These are phyloP conservation scores for Ailurus styani DNA, from an alignment of 2,113 vertebrate species.

Conservation along the genomic window DNA sequence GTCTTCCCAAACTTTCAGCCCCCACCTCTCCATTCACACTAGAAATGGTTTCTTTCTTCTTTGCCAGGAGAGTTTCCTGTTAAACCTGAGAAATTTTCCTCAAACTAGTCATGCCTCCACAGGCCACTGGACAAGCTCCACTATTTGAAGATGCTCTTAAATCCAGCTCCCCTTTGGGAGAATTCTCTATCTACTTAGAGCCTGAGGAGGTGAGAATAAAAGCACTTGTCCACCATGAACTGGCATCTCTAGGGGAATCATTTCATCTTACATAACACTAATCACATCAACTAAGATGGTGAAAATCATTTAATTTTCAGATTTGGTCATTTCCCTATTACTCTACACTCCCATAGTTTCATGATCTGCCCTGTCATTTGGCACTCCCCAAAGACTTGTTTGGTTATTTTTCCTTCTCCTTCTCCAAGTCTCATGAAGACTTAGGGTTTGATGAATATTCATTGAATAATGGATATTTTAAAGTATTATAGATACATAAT, in stretches of 20 bases:
- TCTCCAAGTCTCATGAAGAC: background rate
- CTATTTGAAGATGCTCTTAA: background rate
- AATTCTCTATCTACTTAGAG: background rate
- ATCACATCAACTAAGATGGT: background rate
- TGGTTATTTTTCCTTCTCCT: background rate
- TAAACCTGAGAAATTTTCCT: background rate
- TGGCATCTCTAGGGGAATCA: background rate
- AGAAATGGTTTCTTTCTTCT: background rate
- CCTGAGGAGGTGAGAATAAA: background rate
- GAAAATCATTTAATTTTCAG: background rate
- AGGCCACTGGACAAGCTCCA: background rate
- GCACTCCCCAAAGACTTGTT: background rate
- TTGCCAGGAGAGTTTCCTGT: background rate
- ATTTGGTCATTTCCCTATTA: background rate
- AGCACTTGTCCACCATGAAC: background rate
- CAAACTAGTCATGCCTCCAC: background rate
- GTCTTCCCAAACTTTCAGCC: background rate
- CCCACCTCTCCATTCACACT: background rate
- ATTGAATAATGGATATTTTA: background rate
- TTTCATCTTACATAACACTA: background rate
- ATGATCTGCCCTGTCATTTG: background rate
- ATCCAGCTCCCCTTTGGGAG: background rate
- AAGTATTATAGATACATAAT: background rate
- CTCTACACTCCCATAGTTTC: background rate
- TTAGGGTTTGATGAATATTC: background rate